Evolutionary conservation across 2,113 vertebrate species (phyloP), one percentile per base, ranked within the genome.

Genomic region (Rhipidura dahli): DNA sequence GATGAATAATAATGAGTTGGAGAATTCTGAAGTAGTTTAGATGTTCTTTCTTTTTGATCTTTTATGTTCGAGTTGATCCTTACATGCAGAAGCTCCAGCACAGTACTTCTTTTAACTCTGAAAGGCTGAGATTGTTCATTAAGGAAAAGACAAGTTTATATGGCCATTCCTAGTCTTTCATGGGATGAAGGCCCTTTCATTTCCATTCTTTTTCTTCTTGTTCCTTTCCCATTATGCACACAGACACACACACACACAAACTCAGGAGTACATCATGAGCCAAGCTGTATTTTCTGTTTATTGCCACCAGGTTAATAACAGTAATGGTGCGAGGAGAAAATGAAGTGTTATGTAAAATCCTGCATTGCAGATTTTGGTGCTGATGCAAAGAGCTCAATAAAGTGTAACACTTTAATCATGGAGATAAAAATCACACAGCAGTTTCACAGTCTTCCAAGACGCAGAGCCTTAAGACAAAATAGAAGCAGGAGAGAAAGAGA

Each of bases 341-440:
- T 97, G 96, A 97, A 97, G 95, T 97, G 96, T 98, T 98, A 98
- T 97, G 95, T 98, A 98, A 98, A 98, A 98, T 97, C 97, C 97
- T 98, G 98, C 98, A 98, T 97, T 97, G 96, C 97, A 98, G 97
- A 98, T 97, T 97, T 96, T 96, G 97, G 94, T 95, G 96, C 97
- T 97, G 97, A 98, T 98, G 97, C 97, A 98, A 97, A 98, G 96
- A 97, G 97, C 97, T 98, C 98, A 98, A 98, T 98, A 98, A 98
- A 97, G 96, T 98, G 92, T 97, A 98, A 96, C 96, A 94, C 97
- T 98, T 98, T 98, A 98, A 98, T 98, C 97, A 98, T 94, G 96
- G 96, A 98, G 98, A 98, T 98, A 98, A 98, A 98, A 98, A 98
- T 97, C 98, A 94, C 96, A 97, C 54, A 77, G 95, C 95, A 92